Base-by-base conservation (phyloP, 1,140 invertebrate species). In the Battus philenor region DNA sequence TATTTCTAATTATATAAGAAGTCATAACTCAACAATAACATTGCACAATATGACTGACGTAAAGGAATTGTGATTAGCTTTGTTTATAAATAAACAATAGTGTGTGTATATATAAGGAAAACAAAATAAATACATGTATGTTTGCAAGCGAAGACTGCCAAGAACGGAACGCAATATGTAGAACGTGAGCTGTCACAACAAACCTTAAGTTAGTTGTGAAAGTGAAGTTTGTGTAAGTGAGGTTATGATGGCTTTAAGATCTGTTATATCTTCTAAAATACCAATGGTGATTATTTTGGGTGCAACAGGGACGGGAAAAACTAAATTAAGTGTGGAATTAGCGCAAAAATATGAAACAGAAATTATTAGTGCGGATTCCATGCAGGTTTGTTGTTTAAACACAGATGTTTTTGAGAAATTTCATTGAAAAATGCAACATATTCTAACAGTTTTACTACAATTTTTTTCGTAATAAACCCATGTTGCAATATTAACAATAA, bases 331-430 rank as follows among this genome's bases (percentile, higher is more conserved):
- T 9, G 89, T 99, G 46, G 94, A 98, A 88, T 86, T 99, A 44
- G 97, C 96, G 0, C 89, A 91, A 50, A 91, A 88, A 68, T 98
- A 97, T 77, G 87, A 89, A 45, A 95, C 97, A n/a, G 98, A 99
- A 90, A 94, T 99, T 33, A 96, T 99, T 32, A 98, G 96, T 56
- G 97, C 98, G 0, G 98, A 99, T 91, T 98, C 98, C 6, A 99
- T 99, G 97, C 98, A 99, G 91, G 96, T 97, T 86, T 87, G 86
- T 72, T 30, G 47, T 45, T 39, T 36, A 81, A 83, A 83, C 79
- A 81, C 44, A 64, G 78, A 73, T 46, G 4, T 46, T 30, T 48
- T 59, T 50, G 26, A 27, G 10, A 27, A n/a, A n/a, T n/a, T n/a
- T n/a, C n/a, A n/a, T n/a, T n/a, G n/a, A n/a, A n/a, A n/a, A n/a